Conservation (phyloP, 2,888 invertebrate species). For the Brenthis hecate region DNA sequence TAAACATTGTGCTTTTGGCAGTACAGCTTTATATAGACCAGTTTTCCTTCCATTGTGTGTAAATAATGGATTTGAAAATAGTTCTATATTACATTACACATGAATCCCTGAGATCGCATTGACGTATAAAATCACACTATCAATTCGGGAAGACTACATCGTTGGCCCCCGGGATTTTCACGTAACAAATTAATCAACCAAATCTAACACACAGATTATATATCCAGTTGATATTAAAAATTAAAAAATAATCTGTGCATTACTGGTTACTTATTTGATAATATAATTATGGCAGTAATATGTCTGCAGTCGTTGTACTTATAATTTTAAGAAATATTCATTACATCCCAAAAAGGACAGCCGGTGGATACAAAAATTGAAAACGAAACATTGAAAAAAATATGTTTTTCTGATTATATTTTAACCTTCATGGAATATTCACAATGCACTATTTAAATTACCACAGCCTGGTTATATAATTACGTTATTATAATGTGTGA, state of each 20-base stretch:
- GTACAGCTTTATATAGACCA: conserved; percentile 21
- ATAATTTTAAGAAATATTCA: conserved; percentile 42
- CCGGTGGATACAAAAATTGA: conserved; percentile 25
- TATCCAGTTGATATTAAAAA: conserved; percentile 33
- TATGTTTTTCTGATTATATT: conserved; percentile 33
- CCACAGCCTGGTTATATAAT: conserved; percentile 40
- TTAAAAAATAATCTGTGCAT: conserved; percentile 34
- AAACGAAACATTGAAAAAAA: conserved; percentile 20
- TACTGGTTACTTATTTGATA: conserved; percentile 29
- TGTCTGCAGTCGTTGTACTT: conserved; percentile 53
- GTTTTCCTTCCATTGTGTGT: conserved; percentile 11
- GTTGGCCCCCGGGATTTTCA: conserved; percentile 62
- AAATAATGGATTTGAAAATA: conserved; percentile 18
- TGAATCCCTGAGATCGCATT: conserved; percentile 31
- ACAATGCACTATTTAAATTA: conserved; percentile 35
- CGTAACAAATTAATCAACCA: conserved; percentile 15
- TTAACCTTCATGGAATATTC: conserved; percentile 24
- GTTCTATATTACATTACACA: conserved; percentile 20
- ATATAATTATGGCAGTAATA: conserved; percentile 50
- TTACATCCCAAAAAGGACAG: conserved; percentile 41
- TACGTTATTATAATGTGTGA: conserved; percentile 33
- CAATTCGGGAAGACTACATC: conserved; percentile 61
- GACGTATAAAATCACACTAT: conserved; percentile 40
- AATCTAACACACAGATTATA: conserved; percentile 19
- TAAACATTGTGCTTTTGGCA: conserved; percentile 34